A percentile compares a stretch with the other conserved stretches of the same genome.
phyloP scores from a whole-genome alignment of 2,113 vertebrate species.

The Grus americana region DNA sequence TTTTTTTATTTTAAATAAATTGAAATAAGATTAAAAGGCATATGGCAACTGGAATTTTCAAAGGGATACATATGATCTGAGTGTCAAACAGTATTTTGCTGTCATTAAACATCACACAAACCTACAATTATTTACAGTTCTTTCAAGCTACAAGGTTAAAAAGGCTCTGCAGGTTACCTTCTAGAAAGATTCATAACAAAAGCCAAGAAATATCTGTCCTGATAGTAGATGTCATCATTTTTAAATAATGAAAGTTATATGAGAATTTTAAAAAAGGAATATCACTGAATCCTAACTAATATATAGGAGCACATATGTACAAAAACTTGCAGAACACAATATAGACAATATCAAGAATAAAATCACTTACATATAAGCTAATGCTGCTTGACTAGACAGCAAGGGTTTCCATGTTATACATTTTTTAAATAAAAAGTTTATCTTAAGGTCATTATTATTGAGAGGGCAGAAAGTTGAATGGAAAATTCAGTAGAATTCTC shows the following conservation, averaged over 20 bases:
- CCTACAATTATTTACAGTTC: not conserved
- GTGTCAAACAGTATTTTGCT: not conserved
- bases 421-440: not conserved
- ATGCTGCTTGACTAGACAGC: not conserved
- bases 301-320: not conserved
- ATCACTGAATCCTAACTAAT: not conserved
- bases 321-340: not conserved
- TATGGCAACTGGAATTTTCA: not conserved
- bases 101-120: not conserved
- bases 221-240: not conserved
- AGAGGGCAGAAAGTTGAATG: not conserved
- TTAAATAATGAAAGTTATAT: not conserved
- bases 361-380: not conserved
- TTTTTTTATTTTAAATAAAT: not conserved
- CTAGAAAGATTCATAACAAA: not conserved
- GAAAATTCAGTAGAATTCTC: not conserved
- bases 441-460: not conserved
- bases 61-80: not conserved
- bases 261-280: not conserved
- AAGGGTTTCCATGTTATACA: not conserved
- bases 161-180: not conserved
- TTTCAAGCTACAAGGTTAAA: not conserved
- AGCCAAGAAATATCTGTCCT: not conserved
- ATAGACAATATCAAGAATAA: not conserved
- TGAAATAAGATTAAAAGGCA: not conserved